Base-by-base conservation (phyloP, 2,113 vertebrate species). In the Syrrhaptes paradoxus region DNA sequence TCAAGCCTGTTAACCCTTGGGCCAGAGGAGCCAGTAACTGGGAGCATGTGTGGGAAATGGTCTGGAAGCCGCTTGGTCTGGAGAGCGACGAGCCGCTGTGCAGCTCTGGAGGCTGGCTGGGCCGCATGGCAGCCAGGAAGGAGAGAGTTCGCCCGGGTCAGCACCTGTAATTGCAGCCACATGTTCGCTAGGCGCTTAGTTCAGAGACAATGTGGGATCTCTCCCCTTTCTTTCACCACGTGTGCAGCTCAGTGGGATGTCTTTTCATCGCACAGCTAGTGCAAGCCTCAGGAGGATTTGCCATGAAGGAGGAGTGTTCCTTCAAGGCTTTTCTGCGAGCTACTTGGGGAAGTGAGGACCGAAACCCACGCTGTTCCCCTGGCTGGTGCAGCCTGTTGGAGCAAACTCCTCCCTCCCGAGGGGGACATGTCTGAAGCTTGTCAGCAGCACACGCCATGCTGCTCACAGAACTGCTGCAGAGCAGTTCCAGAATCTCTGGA, bases 151-250 rank as follows among this genome's bases (percentile, higher is more conserved):
- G 22, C 90, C 43, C n/a, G 86, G 92, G 51, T 92, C 94, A 81
- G 68, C 86, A 93, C 90, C 94, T 95, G 80, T 58, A 63, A 90
- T 86, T 86, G 83, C 73, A 87, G 90, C 90, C 95, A 95, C 52
- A 7, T 95, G 93, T 46, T 68, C 84, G 22, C 32, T 36, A 65
- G 87, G 58, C 86, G 32, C 32, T 80, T 66, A 41, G 66, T 74
- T 86, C 26, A 51, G 45, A 80, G 80, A 6, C 48, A 25, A 0
- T n/a, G 48, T 58, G 88, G 68, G 83, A 63, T 86, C 55, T 88
- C 59, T 73, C 76, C 36, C 49, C 32, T 87, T 71, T 14, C 74
- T 92, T 85, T 94, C 78, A 67, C 46, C 89, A 73, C 3, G 0
- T n/a, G 2, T 26, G 7, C 0, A 1, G 68, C 83, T 80, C 59